Evolutionary conservation across 2,888 invertebrate species (phyloP), one percentile per base, ranked within the genome.

Genomic region (Drosophila borborema): DNA sequence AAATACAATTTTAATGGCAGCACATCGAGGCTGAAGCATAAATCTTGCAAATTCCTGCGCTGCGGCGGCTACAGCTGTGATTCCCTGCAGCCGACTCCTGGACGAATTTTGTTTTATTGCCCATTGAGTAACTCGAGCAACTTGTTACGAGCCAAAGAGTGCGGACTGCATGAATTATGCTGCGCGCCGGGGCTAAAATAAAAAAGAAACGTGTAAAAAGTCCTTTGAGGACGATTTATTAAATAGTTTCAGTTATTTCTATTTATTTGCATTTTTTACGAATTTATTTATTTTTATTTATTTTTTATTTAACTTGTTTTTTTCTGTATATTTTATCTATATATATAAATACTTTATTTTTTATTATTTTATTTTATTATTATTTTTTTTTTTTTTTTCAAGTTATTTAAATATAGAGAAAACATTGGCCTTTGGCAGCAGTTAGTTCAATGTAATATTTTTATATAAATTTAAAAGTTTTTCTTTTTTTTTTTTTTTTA

Each of bases 1-100:
- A 72, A 75, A 82, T 67, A 77, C 75, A 81, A 68, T 77, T 84
- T 86, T 71, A 84, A 74, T 72, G 77, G 55, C 53, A 38, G 20
- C 49, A 23, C 55, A 46, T 48, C 54, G 61, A 31, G 64, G 53
- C 62, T 54, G 28, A 49, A 41, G 68, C 66, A 81, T 81, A 88
- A 85, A 85, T 87, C 82, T 77, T 61, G 34, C 48, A 38, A 49
- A 76, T 76, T 46, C 72, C 64, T 64, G 38, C 46, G 46, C 28
- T 55, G 54, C 38, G 34, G n/a, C 62, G 36, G 56, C 64, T 60
- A 28, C 59, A 65, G 72, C 66, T 66, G 62, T 60, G 81, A 81
- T 74, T 69, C 67, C 18, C 53, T 72, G 67, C 70, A 45, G 72
- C 65, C 54, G 41, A 65, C 70, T 82, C 63, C 60, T 40, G 54